A percentile compares a stretch with the other conserved stretches of the same genome.
Evolutionary conservation across 2,113 vertebrate species (phyloP).

Genomic region (Craseonycteris thonglongyai): DNA sequence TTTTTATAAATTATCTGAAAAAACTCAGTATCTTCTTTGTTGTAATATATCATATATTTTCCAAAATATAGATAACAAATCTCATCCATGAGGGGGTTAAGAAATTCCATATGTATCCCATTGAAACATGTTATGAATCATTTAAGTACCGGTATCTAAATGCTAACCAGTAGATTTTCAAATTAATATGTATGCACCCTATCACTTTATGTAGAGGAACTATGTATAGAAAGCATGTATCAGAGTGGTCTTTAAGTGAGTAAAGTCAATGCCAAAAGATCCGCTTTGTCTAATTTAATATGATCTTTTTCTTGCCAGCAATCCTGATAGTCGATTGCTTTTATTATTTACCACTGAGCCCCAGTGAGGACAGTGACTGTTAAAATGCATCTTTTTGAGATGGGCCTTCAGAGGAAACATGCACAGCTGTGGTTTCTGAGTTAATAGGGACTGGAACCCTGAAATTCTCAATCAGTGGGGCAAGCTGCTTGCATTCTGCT

Average conservation of each 20-base stretch:
- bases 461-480: background rate
- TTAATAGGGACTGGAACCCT: background rate
- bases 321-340: background rate
- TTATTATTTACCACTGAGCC: constrained; percentile 21
- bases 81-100: background rate
- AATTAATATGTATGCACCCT: background rate
- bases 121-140: background rate
- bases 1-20: background rate
- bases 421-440: constrained; percentile 6
- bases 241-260: constrained; percentile 21
- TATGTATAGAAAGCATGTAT: background rate
- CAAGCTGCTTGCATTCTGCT: background rate
- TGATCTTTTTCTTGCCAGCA: background rate
- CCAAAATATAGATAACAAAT: background rate
- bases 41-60: background rate
- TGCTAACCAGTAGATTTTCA: background rate
- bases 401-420: background rate
- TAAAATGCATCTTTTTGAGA: constrained; percentile 7
- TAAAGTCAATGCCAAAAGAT: constrained; percentile 28
- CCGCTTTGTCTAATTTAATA: background rate
- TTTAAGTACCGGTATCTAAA: background rate
- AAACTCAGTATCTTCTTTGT: background rate
- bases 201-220: background rate
- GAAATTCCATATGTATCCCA: background rate
- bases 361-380: background rate